These are phyloP conservation scores for Maniola jurtina DNA, from an alignment of 1,140 invertebrate genomes.

Conservation along the genomic window DNA sequence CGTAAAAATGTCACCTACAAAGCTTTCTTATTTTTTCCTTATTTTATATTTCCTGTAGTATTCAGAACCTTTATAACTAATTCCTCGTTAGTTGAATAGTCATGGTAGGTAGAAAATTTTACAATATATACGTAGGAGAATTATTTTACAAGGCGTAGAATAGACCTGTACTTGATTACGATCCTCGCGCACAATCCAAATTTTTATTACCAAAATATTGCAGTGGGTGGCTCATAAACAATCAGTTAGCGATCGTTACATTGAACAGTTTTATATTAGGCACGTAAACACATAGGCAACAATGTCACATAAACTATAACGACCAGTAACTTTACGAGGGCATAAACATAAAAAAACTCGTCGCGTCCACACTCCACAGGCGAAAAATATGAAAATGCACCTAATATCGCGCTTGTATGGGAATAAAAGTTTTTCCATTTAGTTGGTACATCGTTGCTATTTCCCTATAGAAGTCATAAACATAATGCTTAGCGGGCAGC, in stretches of 20 bases:
- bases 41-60: no score
- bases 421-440: constrained; percentile 76
- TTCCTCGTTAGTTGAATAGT: no score
- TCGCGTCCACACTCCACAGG: constrained; percentile 39
- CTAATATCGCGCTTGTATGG: constrained; percentile 65
- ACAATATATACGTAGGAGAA: no score
- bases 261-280: constrained; percentile 52
- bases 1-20: no score
- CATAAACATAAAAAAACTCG: constrained; percentile 76
- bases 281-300: constrained; percentile 62
- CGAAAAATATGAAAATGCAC: constrained; percentile 70
- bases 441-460: constrained; percentile 62
- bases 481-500: constrained; percentile 55
- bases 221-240: constrained; percentile 24
- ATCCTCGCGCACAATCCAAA: no score
- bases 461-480: constrained; percentile 78
- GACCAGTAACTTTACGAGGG: constrained; percentile 60
- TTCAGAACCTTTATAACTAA: no score
- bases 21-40: no score
- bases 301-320: constrained; percentile 66
- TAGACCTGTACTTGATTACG: no score
- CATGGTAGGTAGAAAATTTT: no score
- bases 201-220: neutral
- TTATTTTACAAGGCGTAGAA: no score
- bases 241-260: constrained; percentile 40